phyloP scores from a whole-genome alignment of 2,113 vertebrate species.

The Picathartes gymnocephalus region DNA sequence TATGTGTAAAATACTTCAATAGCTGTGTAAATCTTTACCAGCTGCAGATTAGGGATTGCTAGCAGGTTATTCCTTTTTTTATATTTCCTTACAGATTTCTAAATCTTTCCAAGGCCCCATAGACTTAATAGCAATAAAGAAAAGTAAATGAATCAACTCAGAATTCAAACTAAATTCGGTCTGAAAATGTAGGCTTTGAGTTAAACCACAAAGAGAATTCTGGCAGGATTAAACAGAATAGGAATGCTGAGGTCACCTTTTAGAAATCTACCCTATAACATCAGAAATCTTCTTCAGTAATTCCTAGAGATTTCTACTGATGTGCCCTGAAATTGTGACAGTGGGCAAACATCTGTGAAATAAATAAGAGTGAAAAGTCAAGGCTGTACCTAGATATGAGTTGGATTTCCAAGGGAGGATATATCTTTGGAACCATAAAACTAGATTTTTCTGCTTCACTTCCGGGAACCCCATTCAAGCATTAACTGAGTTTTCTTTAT shows the following conservation, averaged over 20 bases:
- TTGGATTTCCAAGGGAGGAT: background rate
- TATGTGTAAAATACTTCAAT: background rate
- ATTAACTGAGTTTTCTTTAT: background rate
- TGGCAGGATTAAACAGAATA: background rate
- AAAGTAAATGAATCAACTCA: background rate
- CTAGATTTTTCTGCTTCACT: background rate
- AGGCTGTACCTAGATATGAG: background rate
- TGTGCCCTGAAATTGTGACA: background rate
- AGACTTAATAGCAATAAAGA: background rate
- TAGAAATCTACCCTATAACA: background rate
- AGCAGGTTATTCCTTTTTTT: background rate
- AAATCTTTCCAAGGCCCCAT: background rate
- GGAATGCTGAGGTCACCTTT: background rate
- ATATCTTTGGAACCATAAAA: background rate
- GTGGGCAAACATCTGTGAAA: background rate
- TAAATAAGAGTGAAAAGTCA: background rate
- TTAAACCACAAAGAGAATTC: background rate
- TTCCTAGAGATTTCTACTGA: background rate
- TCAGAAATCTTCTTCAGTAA: background rate
- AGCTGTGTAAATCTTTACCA: background rate
- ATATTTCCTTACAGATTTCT: background rate
- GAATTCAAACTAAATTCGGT: background rate
- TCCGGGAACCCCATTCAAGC: background rate
- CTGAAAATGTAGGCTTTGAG: background rate
- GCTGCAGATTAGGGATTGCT: background rate